These are phyloP conservation scores for Ganaspis sp. DNA, from an alignment of 1,140 invertebrate genomes.

Conservation along the genomic window DNA sequence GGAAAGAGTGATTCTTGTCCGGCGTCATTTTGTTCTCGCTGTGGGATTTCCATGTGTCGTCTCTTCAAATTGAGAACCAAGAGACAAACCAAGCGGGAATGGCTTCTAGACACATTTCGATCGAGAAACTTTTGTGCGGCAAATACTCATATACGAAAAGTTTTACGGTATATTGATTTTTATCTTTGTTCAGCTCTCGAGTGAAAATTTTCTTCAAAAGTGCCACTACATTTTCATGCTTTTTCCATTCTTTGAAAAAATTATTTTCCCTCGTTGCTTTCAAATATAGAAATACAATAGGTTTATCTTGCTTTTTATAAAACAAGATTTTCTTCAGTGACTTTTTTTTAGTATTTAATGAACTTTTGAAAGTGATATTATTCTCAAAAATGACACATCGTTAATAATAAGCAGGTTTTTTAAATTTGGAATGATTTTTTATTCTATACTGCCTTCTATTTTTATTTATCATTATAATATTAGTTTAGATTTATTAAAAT, in stretches of 20 bases:
- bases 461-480: too few species aligned
- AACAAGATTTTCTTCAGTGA: too few species aligned
- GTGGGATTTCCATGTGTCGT: neutral
- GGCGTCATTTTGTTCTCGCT: neutral
- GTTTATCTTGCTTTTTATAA: too few species aligned
- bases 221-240: neutral
- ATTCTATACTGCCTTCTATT: too few species aligned
- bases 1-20: neutral
- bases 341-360: too few species aligned
- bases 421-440: too few species aligned
- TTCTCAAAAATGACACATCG: too few species aligned
- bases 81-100: conserved; percentile 2
- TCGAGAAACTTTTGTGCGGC: neutral
- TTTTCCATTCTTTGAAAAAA: neutral
- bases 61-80: neutral
- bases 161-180: conserved; percentile 15
- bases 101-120: neutral
- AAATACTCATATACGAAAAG: neutral
- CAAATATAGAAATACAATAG: too few species aligned
- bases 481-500: too few species aligned
- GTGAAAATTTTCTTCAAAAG: neutral
- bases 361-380: too few species aligned
- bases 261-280: neutral
- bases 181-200: neutral
- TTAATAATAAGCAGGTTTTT: too few species aligned